phyloP scores from a whole-genome alignment of 2,113 vertebrate genomes.

The Parotia lawesii region DNA sequence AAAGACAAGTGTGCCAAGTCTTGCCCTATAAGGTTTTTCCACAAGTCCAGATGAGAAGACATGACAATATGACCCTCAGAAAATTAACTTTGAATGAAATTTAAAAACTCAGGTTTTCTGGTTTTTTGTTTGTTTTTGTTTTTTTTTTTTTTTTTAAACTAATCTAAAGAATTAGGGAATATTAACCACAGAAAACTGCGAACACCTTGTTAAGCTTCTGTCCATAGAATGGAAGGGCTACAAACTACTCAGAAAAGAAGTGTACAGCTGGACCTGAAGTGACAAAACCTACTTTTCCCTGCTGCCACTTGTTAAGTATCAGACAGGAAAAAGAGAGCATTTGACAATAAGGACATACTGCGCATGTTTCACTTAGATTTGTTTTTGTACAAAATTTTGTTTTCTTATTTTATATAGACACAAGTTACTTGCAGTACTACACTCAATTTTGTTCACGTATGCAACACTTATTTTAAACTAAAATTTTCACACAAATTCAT shows the following conservation, averaged over 20 bases:
- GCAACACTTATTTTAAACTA: not conserved
- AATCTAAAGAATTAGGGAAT: not conserved
- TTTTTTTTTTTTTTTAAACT: not conserved
- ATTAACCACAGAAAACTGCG: not conserved
- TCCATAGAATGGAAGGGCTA: not conserved
- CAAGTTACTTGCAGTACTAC: not conserved
- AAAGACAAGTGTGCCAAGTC: not conserved
- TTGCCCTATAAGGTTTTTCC: not conserved
- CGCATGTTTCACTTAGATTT: not conserved
- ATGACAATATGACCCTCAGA: not conserved
- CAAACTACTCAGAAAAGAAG: not conserved
- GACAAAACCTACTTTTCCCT: not conserved
- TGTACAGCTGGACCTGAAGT: not conserved
- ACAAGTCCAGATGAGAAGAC: not conserved
- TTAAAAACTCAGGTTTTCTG: not conserved
- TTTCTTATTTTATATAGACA: not conserved
- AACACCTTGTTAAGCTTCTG: not conserved
- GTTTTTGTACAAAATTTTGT: not conserved
- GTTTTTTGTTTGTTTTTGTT: not conserved
- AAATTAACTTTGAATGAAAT: not conserved
- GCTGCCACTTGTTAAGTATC: not conserved
- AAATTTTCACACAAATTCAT: not conserved
- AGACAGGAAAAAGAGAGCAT: not conserved
- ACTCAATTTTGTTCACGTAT: rapidly evolving
- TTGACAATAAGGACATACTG: not conserved